Percentiles rank a stretch among this genome's conserved stretches.
phyloP scores from a whole-genome alignment of 2,113 vertebrate genomes.

The Cichladusa arquata region DNA sequence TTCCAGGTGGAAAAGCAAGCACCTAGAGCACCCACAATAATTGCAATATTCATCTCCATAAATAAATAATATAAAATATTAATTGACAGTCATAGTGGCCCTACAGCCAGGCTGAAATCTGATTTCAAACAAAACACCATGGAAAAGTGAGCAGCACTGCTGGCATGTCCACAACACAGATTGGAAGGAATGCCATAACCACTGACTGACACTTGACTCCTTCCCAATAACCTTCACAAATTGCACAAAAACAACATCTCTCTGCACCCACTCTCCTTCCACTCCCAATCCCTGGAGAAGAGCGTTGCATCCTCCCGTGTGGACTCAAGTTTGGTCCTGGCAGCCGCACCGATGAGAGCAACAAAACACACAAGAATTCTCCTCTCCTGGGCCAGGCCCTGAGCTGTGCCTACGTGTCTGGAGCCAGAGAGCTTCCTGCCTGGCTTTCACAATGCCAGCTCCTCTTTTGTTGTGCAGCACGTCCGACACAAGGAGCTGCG shows the following conservation, averaged over 20 bases:
- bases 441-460: constrained; percentile 4
- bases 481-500: neutral
- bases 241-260: neutral
- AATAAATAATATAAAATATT: neutral
- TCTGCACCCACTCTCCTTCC: neutral
- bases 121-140: neutral
- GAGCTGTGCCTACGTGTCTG: constrained; percentile 28
- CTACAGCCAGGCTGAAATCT: neutral
- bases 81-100: neutral
- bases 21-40: neutral
- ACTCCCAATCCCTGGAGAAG: neutral
- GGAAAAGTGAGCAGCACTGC: neutral
- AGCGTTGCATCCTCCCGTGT: neutral
- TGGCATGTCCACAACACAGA: neutral
- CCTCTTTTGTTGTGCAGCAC: neutral
- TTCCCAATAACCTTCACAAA: neutral
- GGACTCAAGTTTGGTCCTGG: neutral
- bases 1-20: neutral
- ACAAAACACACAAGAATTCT: neutral
- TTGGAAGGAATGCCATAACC: neutral
- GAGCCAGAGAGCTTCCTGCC: neutral
- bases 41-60: neutral
- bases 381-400: neutral
- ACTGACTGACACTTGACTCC: neutral
- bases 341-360: neutral